Evolutionary conservation across 2,888 invertebrate species (phyloP), one percentile per base, ranked within the genome.

Genomic region (Xanthorhoe designata): DNA sequence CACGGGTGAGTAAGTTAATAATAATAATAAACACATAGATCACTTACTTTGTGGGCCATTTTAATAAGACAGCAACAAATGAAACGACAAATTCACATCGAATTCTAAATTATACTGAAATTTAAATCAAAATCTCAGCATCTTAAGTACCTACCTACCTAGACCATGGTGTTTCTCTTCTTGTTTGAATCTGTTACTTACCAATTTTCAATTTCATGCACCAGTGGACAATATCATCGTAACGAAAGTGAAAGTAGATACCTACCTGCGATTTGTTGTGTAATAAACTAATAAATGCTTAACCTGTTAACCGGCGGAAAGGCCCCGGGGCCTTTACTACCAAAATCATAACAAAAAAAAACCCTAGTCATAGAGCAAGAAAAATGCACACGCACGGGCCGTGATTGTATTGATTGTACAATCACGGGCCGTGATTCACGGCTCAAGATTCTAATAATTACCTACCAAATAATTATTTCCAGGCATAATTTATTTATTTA

Each of bases 201-300:
- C 80, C 70, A 75, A 81, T 81, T 80, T 83, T 80, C 71, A 87
- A 91, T 92, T 91, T 91, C 86, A 90, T 79, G 90, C 85, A 81
- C 75, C 69, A 84, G 66, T 85, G 83, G 81, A 71, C 80, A 72
- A 71, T 66, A 74, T 15, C 7, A 17, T 47, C 15, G 17, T 7
- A 17, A 15, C 45, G 81, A 87, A 86, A 89, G 88, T 87, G 88
- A 89, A 89, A 88, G 91, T 88, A n/a, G n/a, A n/a, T n/a, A 76
- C 49, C 35, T 9, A 38, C 35, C 9, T 10, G 9, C 9, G 13
- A 3, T 42, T 42, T 13, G 38, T 42, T 42, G 4, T 42, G 38
- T 42, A 42, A 42, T 42, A 38, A 38, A 38, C 2, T 13, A 9
- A 38, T n/a, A n/a, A n/a, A n/a, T n/a, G n/a, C n/a, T n/a, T n/a